Evolutionary conservation across 2,113 vertebrate genomes (phyloP).

Genomic region (Callipepla squamata): DNA sequence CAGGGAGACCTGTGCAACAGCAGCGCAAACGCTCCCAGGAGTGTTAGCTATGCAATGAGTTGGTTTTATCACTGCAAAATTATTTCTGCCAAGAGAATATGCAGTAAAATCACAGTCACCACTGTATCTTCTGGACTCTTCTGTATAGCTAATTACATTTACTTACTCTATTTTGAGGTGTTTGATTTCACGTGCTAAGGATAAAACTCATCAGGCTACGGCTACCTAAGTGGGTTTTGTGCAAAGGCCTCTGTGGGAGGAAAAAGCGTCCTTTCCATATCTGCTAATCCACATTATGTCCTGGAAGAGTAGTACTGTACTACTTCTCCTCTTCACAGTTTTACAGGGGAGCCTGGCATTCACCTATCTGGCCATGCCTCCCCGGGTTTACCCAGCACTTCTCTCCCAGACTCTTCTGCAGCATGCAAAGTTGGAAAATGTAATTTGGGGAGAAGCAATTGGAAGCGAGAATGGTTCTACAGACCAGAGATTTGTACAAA

Average conservation of each 20-base stretch:
- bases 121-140: not conserved
- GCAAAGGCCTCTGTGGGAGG: not conserved
- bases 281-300: slow-evolving; percentile 51
- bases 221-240: slow-evolving; percentile 29
- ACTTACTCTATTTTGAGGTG: not conserved
- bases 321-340: not conserved
- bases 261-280: slow-evolving; percentile 14
- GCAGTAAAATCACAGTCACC: not conserved
- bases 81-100: not conserved
- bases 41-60: not conserved
- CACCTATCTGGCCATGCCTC: not conserved
- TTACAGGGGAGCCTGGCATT: not conserved
- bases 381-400: not conserved
- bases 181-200: not conserved
- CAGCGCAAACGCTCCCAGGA: not conserved
- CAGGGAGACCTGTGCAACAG: not conserved
- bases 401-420: not conserved
- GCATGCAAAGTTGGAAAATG: not conserved
- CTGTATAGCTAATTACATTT: not conserved
- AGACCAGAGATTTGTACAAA: not conserved
- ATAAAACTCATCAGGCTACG: not conserved
- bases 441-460: not conserved
- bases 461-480: not conserved
- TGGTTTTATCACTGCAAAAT: not conserved
- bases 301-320: slow-evolving; percentile 5